Percentiles rank a stretch among this genome's conserved stretches.
Conservation (phyloP, 2,888 invertebrate genomes). For the Himalopsyche japonica region DNA sequence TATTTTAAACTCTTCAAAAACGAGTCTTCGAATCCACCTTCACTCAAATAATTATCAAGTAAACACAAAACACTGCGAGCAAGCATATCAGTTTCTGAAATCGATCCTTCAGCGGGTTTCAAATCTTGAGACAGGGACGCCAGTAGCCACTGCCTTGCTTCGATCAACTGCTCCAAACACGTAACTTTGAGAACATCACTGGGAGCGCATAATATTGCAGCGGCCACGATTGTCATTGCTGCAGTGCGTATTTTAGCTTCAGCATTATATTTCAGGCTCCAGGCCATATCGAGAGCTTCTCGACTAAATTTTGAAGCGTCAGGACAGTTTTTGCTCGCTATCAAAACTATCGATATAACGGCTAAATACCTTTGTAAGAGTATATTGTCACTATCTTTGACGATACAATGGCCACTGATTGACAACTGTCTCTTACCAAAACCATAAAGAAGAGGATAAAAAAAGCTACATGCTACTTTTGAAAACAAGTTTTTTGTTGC, state of each 20-base stretch:
- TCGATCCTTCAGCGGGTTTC: conserved; percentile 1
- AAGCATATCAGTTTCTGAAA: conserved; percentile 65
- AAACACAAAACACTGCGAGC: conserved; percentile 65
- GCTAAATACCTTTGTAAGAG: conserved; percentile 71
- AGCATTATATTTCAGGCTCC: conserved; percentile 67
- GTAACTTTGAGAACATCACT: conserved; percentile 60
- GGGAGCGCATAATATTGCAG: conserved; percentile 67
- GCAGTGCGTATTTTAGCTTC: conserved; percentile 69
- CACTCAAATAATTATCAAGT: conserved; percentile 55
- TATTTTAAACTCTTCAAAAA: not conserved
- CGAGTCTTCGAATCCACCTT: conserved; percentile 22
- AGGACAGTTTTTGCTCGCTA: conserved; percentile 70
- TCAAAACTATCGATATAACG: conserved; percentile 68
- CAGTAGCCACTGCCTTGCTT: conserved; percentile 69
- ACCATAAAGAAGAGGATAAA: conserved; percentile 78
- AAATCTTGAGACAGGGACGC: not conserved
- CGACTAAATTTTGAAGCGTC: conserved; percentile 67
- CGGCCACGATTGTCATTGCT: conserved; percentile 68
- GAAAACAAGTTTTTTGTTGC: conserved; percentile 70
- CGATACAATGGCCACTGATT: conserved; percentile 57
- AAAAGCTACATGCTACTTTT: conserved; percentile 76
- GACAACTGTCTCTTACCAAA: conserved; percentile 63
- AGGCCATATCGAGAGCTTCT: conserved; percentile 70
- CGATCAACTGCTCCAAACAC: conserved; percentile 65
- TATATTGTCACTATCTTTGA: conserved; percentile 67